Base-by-base conservation (phyloP, 2,888 invertebrate species). In the Athetis lepigone region DNA sequence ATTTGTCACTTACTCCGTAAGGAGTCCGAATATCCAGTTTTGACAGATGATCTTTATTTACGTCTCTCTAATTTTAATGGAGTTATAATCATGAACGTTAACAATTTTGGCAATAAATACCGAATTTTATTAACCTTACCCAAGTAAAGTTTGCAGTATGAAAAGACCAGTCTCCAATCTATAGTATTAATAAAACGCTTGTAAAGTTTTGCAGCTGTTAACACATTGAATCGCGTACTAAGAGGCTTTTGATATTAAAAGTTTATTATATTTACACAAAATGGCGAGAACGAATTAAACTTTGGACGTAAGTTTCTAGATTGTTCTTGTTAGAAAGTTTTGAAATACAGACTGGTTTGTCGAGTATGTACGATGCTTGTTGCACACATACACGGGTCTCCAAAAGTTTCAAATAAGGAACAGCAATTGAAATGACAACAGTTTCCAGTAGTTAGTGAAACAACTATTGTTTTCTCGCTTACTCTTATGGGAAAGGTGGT, bases 1-100 rank as follows among this genome's bases (percentile, higher is more conserved):
- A 65, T 64, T 63, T 58, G 33, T 59, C 51, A 65, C 58, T 60
- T 18, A 21, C 50, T 49, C 33, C 68, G 33, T 33, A 63, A 36
- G 56, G 62, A 33, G 40, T 59, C 29, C 61, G 64, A 66, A 56
- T 55, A 66, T 49, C 49, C 52, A 47, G 45, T 58, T 69, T 63
- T 70, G 70, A 80, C 56, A 67, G 69, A 80, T 59, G 67, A 77
- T 71, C 61, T 65, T 75, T 75, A 69, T 58, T 75, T 75, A 69
- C 56, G 64, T 67, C 68, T 54, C 46, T 55, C 54, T 21, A 78
- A 80, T 59, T 70, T 74, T 70, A 74, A 75, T 80, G 37, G 62
- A 80, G 62, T 77, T 70, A 50, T 36, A 43, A 39, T 74, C 49
- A 77, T 61, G 43, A 70, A 58, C 42, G 56, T 50, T 59, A 49